Evolutionary conservation across 2,888 invertebrate species (phyloP).

Genomic region (Baronia brevicornis): DNA sequence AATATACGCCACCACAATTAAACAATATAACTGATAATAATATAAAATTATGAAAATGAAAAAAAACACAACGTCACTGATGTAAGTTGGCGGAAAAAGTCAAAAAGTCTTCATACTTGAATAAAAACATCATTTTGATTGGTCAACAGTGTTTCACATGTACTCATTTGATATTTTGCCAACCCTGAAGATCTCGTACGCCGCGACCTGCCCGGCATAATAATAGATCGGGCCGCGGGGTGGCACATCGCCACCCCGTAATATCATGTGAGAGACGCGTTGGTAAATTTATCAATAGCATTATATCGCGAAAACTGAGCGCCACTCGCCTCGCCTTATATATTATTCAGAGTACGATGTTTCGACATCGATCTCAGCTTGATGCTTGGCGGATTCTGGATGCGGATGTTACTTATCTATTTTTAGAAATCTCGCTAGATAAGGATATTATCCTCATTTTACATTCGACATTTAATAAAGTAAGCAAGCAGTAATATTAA

Average conservation of each 20-base stretch:
- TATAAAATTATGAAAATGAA: too few species aligned
- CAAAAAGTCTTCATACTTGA: too few species aligned
- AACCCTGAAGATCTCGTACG: constrained; percentile 49
- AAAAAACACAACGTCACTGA: too few species aligned
- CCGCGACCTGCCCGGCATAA: constrained; percentile 68
- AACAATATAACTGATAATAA: too few species aligned
- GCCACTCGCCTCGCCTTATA: constrained; percentile 47
- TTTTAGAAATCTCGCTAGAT: too few species aligned
- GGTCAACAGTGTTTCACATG: not conserved
- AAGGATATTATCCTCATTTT: too few species aligned
- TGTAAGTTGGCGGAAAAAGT: too few species aligned
- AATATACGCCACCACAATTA: too few species aligned
- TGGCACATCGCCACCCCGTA: constrained; percentile 57
- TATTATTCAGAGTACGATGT: constrained; percentile 59
- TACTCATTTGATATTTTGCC: constrained; percentile 17
- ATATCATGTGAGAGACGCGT: constrained; percentile 63
- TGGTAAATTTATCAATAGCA: constrained; percentile 72
- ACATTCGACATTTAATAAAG: too few species aligned
- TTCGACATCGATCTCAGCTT: constrained; percentile 50
- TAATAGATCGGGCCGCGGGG: constrained; percentile 61
- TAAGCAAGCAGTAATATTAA: too few species aligned
- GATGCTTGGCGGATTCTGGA: constrained; percentile 6
- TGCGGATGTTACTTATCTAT: too few species aligned
- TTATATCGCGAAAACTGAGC: constrained; percentile 55
- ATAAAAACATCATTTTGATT: too few species aligned